Base-by-base conservation (phyloP, 2,888 invertebrate genomes). In the Adelphocoris suturalis region DNA sequence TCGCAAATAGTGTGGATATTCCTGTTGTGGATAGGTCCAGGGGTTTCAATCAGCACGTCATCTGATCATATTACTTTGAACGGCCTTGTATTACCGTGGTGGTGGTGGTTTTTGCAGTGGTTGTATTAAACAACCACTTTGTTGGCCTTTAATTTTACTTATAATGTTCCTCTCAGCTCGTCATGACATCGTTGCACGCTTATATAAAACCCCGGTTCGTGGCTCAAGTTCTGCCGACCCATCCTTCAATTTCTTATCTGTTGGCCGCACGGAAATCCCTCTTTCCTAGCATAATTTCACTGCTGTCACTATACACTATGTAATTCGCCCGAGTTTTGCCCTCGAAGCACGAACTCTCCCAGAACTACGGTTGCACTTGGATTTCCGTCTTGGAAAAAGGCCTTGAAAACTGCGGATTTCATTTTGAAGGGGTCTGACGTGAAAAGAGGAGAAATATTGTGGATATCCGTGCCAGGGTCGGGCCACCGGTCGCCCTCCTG, bases 391-490 rank as follows among this genome's bases (percentile, higher is more conserved):
- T 68, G 11, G 19, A 11, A 68, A 23, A 13, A 23, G n/a, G 12
- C 19, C 27, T 68, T 19, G 27, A 68, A 68, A 37, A 68, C 11
- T 5, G 23, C 11, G 37, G 27, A 68, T 68, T 68, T 68, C 23
- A 68, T 27, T 68, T 23, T 68, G 68, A 23, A 7, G 23, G 19
- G 61, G n/a, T 61, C 19, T 11, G 68, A 13, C 12, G 23, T 23
- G 23, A 23, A 68, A 68, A 68, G n/a, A 23, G 68, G 12, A 68
- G 23, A 68, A 23, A 68, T 68, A 37, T 37, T 37, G 23, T 68
- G 68, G 9, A 68, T 68, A 68, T 68, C 68, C 23, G 68, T 68
- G 68, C 27, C 68, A 68, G 68, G 68, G 68, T 68, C 68, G 13
- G 68, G 37, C 37, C 37, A 37, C 37, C 37, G 37, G 27, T 27